A percentile compares a stretch with the other conserved stretches of the same genome.
Conservation (phyloP, 2,888 invertebrate species). For the Eupithecia centaureata region DNA sequence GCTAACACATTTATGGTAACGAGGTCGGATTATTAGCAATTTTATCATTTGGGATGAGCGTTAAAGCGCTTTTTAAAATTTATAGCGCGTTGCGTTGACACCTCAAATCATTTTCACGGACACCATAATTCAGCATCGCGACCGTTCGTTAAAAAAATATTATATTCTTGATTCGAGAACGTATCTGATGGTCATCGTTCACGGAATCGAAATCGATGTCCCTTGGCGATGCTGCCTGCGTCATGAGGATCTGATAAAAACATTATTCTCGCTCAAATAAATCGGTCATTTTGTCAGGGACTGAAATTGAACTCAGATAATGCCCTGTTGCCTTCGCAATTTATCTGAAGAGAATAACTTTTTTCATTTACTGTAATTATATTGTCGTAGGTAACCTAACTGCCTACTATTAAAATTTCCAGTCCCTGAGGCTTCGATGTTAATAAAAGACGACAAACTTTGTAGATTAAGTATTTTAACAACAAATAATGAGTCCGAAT, state of each 20-base stretch:
- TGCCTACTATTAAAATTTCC: constrained; percentile 26
- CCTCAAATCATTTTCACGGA: constrained; percentile 13
- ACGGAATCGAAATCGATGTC: constrained; percentile 31
- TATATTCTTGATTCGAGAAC: constrained; percentile 18
- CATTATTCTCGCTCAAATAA: constrained; percentile 66
- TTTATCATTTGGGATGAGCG: constrained; percentile 19
- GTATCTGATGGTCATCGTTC: constrained; percentile 34
- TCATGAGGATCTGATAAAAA: constrained; percentile 57
- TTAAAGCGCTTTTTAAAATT: constrained; percentile 16
- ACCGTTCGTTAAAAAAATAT: constrained; percentile 9
- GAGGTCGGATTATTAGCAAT: constrained; percentile 20
- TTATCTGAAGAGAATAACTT: constrained; percentile 52
- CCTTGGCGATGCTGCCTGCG: constrained; percentile 43
- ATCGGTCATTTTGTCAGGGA: constrained; percentile 67
- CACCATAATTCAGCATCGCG: constrained; percentile 6
- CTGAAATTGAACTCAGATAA: constrained; percentile 58
- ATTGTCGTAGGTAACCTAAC: constrained; percentile 34
- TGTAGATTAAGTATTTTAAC: constrained; percentile 28
- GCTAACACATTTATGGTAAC: constrained; percentile 13
- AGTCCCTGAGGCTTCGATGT: constrained; percentile 31
- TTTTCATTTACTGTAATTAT: constrained; percentile 49
- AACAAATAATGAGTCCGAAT: constrained; percentile 14
- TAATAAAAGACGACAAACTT: constrained; percentile 33
- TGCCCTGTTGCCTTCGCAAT: constrained; percentile 54
- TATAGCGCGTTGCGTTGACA: constrained; percentile 3